phyloP scores from a whole-genome alignment of 2,797 vertebrate genomes.

The Hydrolagus colliei region DNA sequence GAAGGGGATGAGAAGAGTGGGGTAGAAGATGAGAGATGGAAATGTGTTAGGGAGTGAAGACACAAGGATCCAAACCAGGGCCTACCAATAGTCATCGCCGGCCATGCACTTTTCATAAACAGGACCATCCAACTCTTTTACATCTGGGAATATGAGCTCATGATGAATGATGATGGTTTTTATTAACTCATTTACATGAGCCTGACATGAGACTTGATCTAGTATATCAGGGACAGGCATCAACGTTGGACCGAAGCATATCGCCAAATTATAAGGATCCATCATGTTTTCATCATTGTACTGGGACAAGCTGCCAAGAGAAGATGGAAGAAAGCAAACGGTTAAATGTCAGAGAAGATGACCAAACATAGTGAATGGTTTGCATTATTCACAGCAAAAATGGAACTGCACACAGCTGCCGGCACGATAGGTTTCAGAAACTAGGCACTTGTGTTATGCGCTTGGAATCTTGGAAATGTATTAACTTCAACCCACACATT shows the following conservation, averaged over 20 bases:
- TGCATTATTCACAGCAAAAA: neutral
- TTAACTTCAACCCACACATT: neutral
- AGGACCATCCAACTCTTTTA: slow-evolving; percentile 89
- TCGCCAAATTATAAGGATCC: slow-evolving; percentile 95
- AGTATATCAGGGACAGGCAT: slow-evolving; percentile 96
- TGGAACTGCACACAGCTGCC: neutral
- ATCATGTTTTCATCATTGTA: slow-evolving; percentile 99
- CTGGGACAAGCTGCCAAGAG: slow-evolving; percentile 75
- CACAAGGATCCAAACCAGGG: neutral
- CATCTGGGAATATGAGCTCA: slow-evolving; percentile 88
- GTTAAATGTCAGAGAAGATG: neutral
- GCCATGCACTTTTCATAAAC: slow-evolving; percentile 98
- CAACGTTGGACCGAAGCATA: slow-evolving; percentile 93
- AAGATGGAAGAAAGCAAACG: neutral
- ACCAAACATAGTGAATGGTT: neutral
- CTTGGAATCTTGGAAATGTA: neutral
- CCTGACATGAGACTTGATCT: slow-evolving; percentile 95
- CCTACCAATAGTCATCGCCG: slow-evolving; percentile 94
- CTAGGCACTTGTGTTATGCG: neutral
- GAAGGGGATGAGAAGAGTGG: neutral
- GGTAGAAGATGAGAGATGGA: neutral
- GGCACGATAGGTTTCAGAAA: neutral
- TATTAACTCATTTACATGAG: slow-evolving; percentile 93
- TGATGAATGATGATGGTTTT: slow-evolving; percentile 98
- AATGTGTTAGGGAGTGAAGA: neutral